Base-by-base conservation (phyloP, 2,888 invertebrate species). In the Melipona bicolor region DNA sequence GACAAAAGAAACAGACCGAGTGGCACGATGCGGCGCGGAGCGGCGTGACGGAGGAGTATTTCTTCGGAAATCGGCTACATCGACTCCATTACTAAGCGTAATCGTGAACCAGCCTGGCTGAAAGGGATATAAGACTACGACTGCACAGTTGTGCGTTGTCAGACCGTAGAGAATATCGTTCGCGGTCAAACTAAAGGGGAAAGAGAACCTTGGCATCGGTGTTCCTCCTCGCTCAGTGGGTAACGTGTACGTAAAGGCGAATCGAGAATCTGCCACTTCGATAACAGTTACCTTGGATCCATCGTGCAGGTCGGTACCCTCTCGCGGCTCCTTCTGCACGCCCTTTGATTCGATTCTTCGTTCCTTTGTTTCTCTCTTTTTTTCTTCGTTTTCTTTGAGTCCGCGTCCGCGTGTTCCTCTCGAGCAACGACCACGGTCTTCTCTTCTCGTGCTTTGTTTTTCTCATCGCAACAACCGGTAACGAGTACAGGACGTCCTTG, bases 71-170 rank as follows among this genome's bases (percentile, higher is more conserved):
- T 65, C n/a, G 27, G 54, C n/a, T 32, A 56, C 74, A 65, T 74
- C 77, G 54, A 56, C 56, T 75, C 54, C 54, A 32, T 69, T 21
- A 54, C 49, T 32, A 15, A 54, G 27, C 69, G 77, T 77, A 64
- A 77, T 62, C 62, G 24, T 62, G 69, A 77, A 21, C 27, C 69
- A 21, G 78, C 21, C 36, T 4, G 21, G 15, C 59, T 81, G 82
- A 83, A 82, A 75, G 71, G 83, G 83, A 82, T 83, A 82, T 62
- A 81, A 71, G 70, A 61, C 68, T 73, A 81, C 72, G 67, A 68
- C 74, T 54, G 83, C 64, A 17, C 49, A 62, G 83, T 54, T 71
- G 71, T 62, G 71, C 71, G 67, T 62, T 67, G 83, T 64, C 81
- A 80, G 69, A 74, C 64, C n/a, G 64, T 32, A 61, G n/a, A 67